Percentiles rank a stretch among this genome's conserved stretches.
phyloP scores from a whole-genome alignment of 1,140 invertebrate genomes.

The Chlorops oryzae region DNA sequence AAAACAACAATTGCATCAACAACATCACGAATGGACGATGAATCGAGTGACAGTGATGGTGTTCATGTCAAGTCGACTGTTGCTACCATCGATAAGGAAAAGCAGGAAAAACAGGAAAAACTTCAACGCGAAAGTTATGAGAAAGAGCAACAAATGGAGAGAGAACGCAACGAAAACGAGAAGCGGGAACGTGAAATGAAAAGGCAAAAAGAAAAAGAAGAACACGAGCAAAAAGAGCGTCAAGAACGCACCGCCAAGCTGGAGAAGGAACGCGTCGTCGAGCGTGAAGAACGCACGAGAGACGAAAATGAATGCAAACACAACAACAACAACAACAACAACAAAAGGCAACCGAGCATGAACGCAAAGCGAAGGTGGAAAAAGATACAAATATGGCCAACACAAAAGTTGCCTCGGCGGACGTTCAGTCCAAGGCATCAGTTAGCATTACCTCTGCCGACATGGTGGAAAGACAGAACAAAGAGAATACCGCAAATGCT shows the following conservation, averaged over 20 bases:
- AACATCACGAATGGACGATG: too few relatives aligned
- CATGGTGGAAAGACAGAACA: too few relatives aligned
- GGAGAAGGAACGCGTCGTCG: conserved; percentile 23
- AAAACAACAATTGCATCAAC: too few relatives aligned
- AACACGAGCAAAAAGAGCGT: conserved; percentile 49
- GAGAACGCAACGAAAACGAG: conserved; percentile 38
- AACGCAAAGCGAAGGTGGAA: conserved; percentile 19
- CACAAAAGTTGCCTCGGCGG: too few relatives aligned
- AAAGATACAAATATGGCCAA: conserved; percentile 15
- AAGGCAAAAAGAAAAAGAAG: conserved; percentile 33
- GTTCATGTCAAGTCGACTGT: conserved; percentile 30
- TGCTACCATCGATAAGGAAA: conserved; percentile 27
- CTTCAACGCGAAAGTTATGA: conserved; percentile 41
- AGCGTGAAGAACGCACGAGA: conserved; percentile 13
- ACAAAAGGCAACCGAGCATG: conserved; percentile 17
- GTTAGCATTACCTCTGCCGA: too few relatives aligned
- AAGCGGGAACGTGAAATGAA: conserved; percentile 30
- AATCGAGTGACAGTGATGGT: conserved; percentile 32
- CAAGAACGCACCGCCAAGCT: conserved; percentile 45
- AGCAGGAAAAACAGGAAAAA: conserved; percentile 25
- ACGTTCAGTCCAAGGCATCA: too few relatives aligned
- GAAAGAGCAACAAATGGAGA: conserved; percentile 35
- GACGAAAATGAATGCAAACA: conserved; percentile 50
- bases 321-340: too few relatives aligned
- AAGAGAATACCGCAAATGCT: conserved; percentile 31